Conservation (phyloP, 2,113 vertebrate genomes). For the Peromyscus californicus region DNA sequence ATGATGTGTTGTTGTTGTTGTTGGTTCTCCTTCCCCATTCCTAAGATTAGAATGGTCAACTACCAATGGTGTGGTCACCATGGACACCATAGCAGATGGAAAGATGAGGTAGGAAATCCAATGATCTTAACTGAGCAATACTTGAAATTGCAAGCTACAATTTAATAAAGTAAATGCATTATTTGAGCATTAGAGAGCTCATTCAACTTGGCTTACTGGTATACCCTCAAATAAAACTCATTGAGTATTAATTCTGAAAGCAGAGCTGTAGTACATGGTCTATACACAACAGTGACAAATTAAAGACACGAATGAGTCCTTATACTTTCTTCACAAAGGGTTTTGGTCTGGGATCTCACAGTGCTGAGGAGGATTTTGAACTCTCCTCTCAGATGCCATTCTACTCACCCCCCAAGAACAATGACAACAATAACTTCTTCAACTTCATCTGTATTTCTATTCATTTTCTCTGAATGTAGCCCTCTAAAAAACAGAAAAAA, state of each 20-base stretch:
- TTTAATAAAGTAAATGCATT: slow-evolving; percentile 52
- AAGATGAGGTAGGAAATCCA: slow-evolving; percentile 75
- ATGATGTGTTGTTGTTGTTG: slow-evolving; percentile 77
- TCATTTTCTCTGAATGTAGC: slow-evolving; percentile 69
- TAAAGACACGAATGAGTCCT: neutral
- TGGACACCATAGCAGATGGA: slow-evolving; percentile 75
- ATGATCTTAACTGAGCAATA: slow-evolving; percentile 52
- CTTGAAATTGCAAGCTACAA: slow-evolving; percentile 23
- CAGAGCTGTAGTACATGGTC: neutral
- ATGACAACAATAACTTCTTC: slow-evolving; percentile 65
- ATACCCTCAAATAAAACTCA: neutral
- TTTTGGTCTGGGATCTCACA: slow-evolving; percentile 46
- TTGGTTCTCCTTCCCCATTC: slow-evolving; percentile 77
- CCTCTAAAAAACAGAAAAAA: slow-evolving; percentile 61
- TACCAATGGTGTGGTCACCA: slow-evolving; percentile 78
- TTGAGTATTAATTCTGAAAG: slow-evolving; percentile 73
- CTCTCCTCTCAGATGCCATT: slow-evolving; percentile 61
- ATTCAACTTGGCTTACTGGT: slow-evolving; percentile 27
- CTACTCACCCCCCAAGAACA: slow-evolving; percentile 24
- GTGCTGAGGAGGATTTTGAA: slow-evolving; percentile 48
- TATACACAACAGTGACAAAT: neutral
- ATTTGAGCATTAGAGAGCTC: slow-evolving; percentile 49
- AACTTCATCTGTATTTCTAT: slow-evolving; percentile 55
- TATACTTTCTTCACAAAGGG: slow-evolving; percentile 44
- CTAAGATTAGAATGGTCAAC: slow-evolving; percentile 85